Evolutionary conservation across 2,113 vertebrate genomes (phyloP), one percentile per base, ranked within the genome.

Genomic region (Solea solea): DNA sequence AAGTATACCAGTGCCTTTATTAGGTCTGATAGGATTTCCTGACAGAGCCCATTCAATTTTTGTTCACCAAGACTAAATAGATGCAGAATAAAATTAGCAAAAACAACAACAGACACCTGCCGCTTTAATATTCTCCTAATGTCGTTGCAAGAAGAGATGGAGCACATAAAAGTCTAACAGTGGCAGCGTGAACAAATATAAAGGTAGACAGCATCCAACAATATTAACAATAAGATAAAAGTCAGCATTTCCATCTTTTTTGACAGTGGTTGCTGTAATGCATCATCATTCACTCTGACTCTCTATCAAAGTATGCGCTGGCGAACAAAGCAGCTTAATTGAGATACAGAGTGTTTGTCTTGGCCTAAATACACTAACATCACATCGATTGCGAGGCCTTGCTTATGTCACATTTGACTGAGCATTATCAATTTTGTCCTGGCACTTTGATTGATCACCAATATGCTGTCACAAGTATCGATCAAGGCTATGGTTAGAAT

Each of bases 381-480:
- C 71, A 11, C 51, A 90, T 91, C 44, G 90, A 90, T 75, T 54
- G 62, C 14, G 0, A 40, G 74, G 72, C 89, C 89, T 93, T 91
- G 89, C 92, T 93, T 89, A 86, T 90, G 92, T 92, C 92, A 91
- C 88, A 91, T 90, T 85, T 92, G 91, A 93, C 86, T 85, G 89
- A 91, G 86, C 76, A 53, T 84, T 86, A 92, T 93, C 93, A 90
- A 93, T 93, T 76, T 74, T 61, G 86, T 80, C 89, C 82, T 83
- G 86, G 82, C 86, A 86, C 82, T 85, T 87, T 92, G 91, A 93
- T 91, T 90, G 91, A 94, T 93, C 91, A 90, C 90, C 91, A 80
- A 90, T 91, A 85, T 55, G 67, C 82, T 74, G 86, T 92, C 88
- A 87, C 83, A 44, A 27, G 54, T 86, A 92, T 93, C 63, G 91